phyloP scores from a whole-genome alignment of 1,140 invertebrate genomes.

The Drosophila ercepeae region DNA sequence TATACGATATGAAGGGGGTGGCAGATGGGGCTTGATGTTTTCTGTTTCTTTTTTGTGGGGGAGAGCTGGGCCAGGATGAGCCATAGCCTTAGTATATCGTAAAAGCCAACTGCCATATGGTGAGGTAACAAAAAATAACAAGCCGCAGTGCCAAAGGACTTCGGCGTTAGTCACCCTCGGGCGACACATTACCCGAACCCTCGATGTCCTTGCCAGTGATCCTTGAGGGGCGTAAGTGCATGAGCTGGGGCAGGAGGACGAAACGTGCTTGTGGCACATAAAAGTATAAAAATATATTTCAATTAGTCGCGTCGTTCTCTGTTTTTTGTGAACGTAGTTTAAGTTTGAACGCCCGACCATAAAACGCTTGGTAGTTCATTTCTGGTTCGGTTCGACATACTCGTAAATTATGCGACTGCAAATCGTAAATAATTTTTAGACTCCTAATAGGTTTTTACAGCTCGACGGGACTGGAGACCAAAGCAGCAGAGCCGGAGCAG shows the following conservation, averaged over 20 bases:
- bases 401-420: conserved; percentile 70
- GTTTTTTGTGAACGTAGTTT: conserved; percentile 48
- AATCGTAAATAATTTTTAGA: conserved; percentile 77
- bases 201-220: conserved; percentile 18
- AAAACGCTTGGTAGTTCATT: conserved; percentile 71
- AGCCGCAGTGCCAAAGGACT: conserved; percentile 36
- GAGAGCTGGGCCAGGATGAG: conserved; percentile 2
- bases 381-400: conserved; percentile 41
- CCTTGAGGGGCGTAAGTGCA: conserved; percentile 4
- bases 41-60: background rate
- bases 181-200: conserved; percentile 60
- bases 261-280: conserved; percentile 57
- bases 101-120: conserved; percentile 76
- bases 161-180: conserved; percentile 50
- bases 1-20: conserved; percentile 8
- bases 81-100: conserved; percentile 37
- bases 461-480: conserved; percentile 3
- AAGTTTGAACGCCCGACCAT: conserved; percentile 50
- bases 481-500: too few relatives aligned
- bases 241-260: conserved; percentile 1
- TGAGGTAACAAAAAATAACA: conserved; percentile 79
- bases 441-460: conserved; percentile 66
- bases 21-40: conserved; percentile 2
- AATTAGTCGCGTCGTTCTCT: conserved; percentile 59
- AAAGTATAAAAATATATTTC: conserved; percentile 71